A percentile compares a stretch with the other conserved stretches of the same genome.
These are phyloP conservation scores for Astropecten irregularis DNA, from an alignment of 53 echinoderm and acorn worm genomes.

Conservation along the genomic window DNA sequence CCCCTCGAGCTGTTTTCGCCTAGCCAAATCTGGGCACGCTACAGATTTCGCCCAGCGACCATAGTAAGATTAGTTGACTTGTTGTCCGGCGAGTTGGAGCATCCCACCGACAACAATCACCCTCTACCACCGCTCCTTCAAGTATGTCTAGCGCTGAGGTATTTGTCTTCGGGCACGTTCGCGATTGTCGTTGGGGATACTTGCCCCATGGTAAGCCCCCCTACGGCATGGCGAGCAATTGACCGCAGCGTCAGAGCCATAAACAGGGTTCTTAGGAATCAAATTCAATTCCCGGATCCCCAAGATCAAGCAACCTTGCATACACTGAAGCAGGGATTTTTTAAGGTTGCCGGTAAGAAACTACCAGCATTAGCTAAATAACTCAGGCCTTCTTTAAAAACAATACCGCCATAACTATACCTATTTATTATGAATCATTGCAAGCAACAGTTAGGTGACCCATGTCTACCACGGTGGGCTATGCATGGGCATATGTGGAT, in stretches of 20 bases:
- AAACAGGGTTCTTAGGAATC: not conserved
- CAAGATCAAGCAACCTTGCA: not conserved
- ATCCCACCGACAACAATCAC: not conserved
- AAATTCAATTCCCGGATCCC: not conserved
- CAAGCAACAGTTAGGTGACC: too few relatives aligned
- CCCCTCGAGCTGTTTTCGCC: not conserved
- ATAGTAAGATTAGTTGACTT: not conserved
- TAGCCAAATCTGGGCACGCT: not conserved
- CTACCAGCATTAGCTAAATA: too few relatives aligned
- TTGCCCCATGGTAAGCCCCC: slow-evolving; percentile 11
- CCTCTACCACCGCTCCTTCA: slow-evolving; percentile 4
- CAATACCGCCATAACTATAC: too few relatives aligned
- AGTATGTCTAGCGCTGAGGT: not conserved
- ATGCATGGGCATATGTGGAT: too few relatives aligned
- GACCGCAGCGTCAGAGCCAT: not conserved
- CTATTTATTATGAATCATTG: too few relatives aligned
- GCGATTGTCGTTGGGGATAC: too few relatives aligned
- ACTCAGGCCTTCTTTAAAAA: too few relatives aligned
- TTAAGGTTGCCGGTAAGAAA: slow-evolving; percentile 14
- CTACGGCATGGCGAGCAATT: slow-evolving; percentile 20
- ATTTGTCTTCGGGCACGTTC: not conserved
- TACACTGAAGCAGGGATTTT: not conserved
- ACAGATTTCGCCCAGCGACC: not conserved
- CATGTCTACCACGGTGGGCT: too few relatives aligned
- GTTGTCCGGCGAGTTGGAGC: slow-evolving; percentile 10